Evolutionary conservation across 2,888 invertebrate species (phyloP), one percentile per base, ranked within the genome.

Genomic region (Eristalis intricaria): DNA sequence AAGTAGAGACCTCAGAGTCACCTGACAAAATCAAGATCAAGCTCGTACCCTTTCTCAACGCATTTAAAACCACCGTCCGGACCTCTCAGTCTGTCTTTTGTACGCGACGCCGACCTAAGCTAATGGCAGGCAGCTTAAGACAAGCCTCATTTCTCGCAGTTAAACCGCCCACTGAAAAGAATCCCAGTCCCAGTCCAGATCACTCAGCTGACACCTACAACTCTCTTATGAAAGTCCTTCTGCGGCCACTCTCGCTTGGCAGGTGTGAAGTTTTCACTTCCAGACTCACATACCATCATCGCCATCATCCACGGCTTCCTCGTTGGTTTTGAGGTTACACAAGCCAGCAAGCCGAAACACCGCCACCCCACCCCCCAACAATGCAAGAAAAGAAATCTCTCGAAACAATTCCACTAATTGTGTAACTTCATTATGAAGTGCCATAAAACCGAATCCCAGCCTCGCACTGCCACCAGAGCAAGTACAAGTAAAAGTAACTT

Each of bases 371-470:
- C 19, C 50, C 50, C 19, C 29, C 5, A 63, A 69, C 56, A 43
- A 65, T 10, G 32, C 32, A 32, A 8, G 32, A 38, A 66, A 79
- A 79, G 71, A 78, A 78, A 71, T 70, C 58, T 50, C 50, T 19
- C 19, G 26, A 15, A 64, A 40, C 69, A 65, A 78, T 71, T 65
- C 65, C 71, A 50, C 50, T 50, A 50, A 78, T 58, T 70, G 69
- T 32, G 63, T 74, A 74, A 65, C 56, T 43, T 64, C 56, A 56
- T 74, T 63, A 63, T 32, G 50, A 19, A 50, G 50, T 19, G 26
- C 19, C 50, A 19, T 19, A 50, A 50, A 19, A 19, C 50, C 19
- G 3, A 38, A 38, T 13, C 38, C 38, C 19, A 50, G 50, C 19
- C 43, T 43, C n/a, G 43, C 43, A 15, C 4, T 29, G 29, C 5